phyloP scores from a whole-genome alignment of 2,888 invertebrate genomes.

The Xestia rhomboidea region DNA sequence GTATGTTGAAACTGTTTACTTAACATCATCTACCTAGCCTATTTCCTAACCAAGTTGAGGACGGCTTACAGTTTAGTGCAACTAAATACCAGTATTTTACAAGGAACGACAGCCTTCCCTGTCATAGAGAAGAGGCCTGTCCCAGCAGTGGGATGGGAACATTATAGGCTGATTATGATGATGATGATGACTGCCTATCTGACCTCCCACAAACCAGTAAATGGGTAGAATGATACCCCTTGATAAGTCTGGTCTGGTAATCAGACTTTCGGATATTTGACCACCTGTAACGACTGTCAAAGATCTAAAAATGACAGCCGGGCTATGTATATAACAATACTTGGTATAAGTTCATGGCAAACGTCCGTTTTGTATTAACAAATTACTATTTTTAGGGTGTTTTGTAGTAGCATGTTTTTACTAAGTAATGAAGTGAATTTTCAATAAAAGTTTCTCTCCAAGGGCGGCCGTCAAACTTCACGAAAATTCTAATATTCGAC shows the following conservation, averaged over 20 bases:
- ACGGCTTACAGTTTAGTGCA: background rate
- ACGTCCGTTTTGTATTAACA: background rate
- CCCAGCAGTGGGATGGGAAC: no score
- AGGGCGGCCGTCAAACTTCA: constrained; percentile 33
- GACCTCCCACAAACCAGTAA: background rate
- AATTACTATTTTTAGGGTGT: background rate
- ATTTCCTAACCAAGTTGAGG: background rate
- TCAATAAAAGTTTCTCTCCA: constrained; percentile 8
- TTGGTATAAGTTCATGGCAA: background rate
- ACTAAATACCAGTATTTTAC: background rate
- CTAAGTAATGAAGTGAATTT: constrained; percentile 5
- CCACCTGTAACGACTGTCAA: background rate
- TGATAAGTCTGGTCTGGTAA: background rate
- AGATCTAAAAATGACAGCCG: background rate
- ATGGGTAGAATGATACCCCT: background rate
- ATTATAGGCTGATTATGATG: no score
- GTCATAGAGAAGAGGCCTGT: no score
- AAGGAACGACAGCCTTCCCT: background rate
- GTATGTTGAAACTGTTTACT: constrained; percentile 8
- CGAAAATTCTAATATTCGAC: constrained; percentile 24
- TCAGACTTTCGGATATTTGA: background rate
- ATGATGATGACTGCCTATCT: background rate
- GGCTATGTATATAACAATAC: background rate
- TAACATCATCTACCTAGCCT: background rate
- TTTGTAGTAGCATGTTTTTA: background rate